Conservation (phyloP, 2,113 vertebrate species). For the Gila orcuttii region DNA sequence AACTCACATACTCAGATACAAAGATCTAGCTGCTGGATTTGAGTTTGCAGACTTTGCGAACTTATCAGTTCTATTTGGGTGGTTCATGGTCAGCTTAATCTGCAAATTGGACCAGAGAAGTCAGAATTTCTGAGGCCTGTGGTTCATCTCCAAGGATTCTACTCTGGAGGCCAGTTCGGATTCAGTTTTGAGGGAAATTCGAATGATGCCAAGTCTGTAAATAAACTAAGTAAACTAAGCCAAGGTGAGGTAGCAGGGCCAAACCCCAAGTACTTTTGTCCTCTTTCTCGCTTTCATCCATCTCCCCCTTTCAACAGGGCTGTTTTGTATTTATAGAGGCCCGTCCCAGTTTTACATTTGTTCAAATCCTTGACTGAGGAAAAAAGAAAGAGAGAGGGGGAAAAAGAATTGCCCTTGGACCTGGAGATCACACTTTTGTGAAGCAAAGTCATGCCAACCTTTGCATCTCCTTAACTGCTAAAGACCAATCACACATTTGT, state of each 20-base stretch:
- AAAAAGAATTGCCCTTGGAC: not conserved
- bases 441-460: not conserved
- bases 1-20: not conserved
- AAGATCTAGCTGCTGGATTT: no score
- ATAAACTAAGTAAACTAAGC: constrained; percentile 47
- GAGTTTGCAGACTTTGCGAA: no score
- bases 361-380: not conserved
- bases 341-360: constrained; percentile 49
- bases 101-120: not conserved
- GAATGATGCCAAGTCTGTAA: constrained; percentile 28
- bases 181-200: constrained; percentile 24
- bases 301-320: not conserved
- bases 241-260: constrained; percentile 46
- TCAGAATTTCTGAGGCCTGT: not conserved
- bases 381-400: not conserved
- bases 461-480: not conserved
- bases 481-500: no score
- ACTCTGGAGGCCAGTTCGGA: not conserved
- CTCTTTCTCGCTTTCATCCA: not conserved
- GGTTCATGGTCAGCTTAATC: not conserved
- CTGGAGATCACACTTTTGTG: no score
- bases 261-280: constrained; percentile 23
- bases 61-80: not conserved
- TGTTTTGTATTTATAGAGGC: constrained; percentile 50
- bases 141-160: not conserved